These are phyloP conservation scores for Tenualosa thibaudeaui DNA, from an alignment of 2,797 vertebrate genomes.

Conservation along the genomic window DNA sequence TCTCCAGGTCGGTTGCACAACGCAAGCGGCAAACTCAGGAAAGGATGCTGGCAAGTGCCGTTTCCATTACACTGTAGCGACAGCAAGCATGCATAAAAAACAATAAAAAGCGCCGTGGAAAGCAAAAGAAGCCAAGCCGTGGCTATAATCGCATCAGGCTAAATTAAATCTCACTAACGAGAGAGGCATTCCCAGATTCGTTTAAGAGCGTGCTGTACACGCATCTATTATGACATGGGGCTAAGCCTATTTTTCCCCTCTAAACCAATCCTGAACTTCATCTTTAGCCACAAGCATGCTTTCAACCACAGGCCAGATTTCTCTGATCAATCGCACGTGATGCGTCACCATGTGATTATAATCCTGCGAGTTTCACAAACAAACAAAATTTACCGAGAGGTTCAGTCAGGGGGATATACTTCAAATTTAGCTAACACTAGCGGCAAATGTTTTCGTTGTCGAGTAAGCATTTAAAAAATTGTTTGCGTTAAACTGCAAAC, in stretches of 20 bases:
- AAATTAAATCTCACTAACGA: conserved; percentile 21
- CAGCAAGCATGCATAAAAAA: background rate
- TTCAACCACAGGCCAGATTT: background rate
- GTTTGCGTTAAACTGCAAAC: no score
- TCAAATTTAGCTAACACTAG: no score
- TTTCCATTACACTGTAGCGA: background rate
- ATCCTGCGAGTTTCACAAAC: background rate
- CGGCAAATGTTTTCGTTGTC: no score
- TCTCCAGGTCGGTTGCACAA: background rate
- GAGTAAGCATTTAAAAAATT: no score
- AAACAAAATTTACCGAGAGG: background rate
- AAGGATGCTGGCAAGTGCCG: background rate
- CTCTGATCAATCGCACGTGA: background rate
- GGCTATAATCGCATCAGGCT: background rate
- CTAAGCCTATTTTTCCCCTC: background rate
- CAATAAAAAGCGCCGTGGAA: background rate
- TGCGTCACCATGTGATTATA: background rate
- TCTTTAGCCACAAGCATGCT: background rate
- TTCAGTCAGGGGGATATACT: background rate
- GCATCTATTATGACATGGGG: background rate
- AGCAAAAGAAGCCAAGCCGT: background rate
- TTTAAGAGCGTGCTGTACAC: background rate
- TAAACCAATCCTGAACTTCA: background rate
- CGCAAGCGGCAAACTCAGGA: background rate
- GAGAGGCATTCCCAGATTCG: background rate